Base-by-base conservation (phyloP, 2,113 vertebrate species). In the Vulpes vulpes region DNA sequence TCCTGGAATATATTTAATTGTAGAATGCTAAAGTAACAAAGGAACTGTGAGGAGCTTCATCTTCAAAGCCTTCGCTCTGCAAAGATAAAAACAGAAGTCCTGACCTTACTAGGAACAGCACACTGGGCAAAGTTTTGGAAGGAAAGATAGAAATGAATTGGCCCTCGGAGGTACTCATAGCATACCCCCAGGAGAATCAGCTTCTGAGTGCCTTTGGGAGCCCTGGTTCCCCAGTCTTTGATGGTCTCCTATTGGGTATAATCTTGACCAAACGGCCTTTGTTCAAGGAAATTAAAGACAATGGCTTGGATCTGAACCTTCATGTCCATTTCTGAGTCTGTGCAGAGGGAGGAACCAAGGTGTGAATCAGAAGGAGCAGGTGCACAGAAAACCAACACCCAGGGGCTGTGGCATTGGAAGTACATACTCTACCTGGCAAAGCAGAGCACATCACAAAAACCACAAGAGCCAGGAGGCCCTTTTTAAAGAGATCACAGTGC, bases 1-100 rank as follows among this genome's bases (percentile, higher is more conserved):
- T 23, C 82, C 0, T 1, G 59, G 35, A 85, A 23, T 17, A 27
- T 2, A 53, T 19, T 9, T 20, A 35, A 73, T 15, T 74, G 71
- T 4, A 30, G 17, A 22, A 30, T 8, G 25, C 20, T 11, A 5
- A 27, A 14, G 55, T 1, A 35, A 62, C 5, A 10, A 43, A 43
- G 25, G 6, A 32, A n/a, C 10, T 1, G 14, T 3, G 4, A 3
- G 89, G 2, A 23, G 0, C 1, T 1, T 62, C 17, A 0, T 17
- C 43, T 53, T 51, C 14, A 73, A 64, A 19, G 25, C 43, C 43
- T 1, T 11, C 1, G 10, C 14, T 90, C 15, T 15, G 2, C 0
- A 23, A 16, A 76, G 79, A 49, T 11, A 27, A 22, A 22, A n/a
- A 57, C 49, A 8, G 8, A 38, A 25, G 38, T 5, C 15, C 12